Percentiles rank a stretch among this genome's conserved stretches.
Evolutionary conservation across 1,140 invertebrate species (phyloP).

Genomic region (Colletes latitarsis): DNA sequence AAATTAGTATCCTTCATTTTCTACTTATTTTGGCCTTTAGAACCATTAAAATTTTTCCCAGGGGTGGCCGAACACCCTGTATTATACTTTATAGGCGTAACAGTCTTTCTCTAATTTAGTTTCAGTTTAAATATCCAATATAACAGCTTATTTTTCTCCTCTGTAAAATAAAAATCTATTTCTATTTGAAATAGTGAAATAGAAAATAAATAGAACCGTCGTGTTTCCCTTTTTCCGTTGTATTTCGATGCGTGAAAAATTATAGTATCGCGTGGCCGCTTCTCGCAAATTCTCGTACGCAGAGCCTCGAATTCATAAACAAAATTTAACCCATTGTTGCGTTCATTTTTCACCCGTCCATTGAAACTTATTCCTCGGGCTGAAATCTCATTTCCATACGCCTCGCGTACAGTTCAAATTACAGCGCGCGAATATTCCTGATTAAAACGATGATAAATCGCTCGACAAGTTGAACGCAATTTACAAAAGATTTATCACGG

Average conservation of each 20-base stretch:
- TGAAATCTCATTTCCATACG: conserved; percentile 4
- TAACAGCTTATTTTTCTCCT: no score
- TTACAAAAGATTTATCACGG: no score
- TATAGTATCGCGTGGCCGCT: conserved; percentile 30
- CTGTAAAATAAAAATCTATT: no score
- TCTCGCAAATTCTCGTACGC: not conserved
- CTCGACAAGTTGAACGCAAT: not conserved
- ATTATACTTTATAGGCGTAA: no score
- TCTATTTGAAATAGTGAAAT: no score
- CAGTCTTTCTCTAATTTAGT: no score
- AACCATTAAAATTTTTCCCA: no score
- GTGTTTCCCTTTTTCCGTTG: not conserved
- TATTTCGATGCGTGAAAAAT: conserved; percentile 16
- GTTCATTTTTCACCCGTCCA: conserved; percentile 9
- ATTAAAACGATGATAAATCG: not conserved
- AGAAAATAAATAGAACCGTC: no score
- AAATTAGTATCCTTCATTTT: no score
- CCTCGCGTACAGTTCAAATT: not conserved
- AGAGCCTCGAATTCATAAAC: conserved; percentile 1
- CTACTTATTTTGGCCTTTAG: no score
- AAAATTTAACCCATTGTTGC: not conserved
- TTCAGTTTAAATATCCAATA: no score
- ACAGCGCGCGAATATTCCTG: not conserved
- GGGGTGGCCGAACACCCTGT: no score
- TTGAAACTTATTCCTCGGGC: not conserved